Percentiles rank a stretch among this genome's conserved stretches.
Conservation (phyloP, 2,888 invertebrate genomes). For the Salpingus planirostris region DNA sequence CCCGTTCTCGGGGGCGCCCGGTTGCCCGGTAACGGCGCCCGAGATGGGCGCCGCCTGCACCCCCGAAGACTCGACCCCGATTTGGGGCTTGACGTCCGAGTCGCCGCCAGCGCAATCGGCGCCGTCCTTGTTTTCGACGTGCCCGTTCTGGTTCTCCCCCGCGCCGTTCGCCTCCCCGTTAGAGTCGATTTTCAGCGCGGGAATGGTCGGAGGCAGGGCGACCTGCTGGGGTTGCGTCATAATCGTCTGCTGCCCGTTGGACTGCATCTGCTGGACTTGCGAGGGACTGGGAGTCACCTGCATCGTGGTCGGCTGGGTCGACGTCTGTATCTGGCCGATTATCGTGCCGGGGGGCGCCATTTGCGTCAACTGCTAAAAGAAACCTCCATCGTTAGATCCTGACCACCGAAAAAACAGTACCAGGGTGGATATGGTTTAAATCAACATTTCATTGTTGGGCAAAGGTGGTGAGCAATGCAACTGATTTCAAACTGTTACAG, state of each 20-base stretch:
- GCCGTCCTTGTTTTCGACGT: conserved; percentile 3
- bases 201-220: conserved; percentile 32
- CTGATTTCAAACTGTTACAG: too few species aligned
- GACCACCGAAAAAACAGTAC: too few species aligned
- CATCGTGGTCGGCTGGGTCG: conserved; percentile 29
- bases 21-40: neutral
- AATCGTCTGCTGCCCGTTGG: conserved; percentile 25
- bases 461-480: too few species aligned
- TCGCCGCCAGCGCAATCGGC: conserved; percentile 3
- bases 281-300: conserved; percentile 32
- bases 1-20: conserved; percentile 25
- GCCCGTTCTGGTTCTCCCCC: conserved; percentile 7
- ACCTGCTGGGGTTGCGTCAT: conserved; percentile 33
- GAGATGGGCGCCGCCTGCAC: conserved; percentile 3
- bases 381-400: too few species aligned
- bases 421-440: too few species aligned
- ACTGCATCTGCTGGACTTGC: conserved; percentile 32
- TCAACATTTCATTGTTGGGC: too few species aligned
- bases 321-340: conserved; percentile 39
- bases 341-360: conserved; percentile 46
- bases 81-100: conserved; percentile 1
- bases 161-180: conserved; percentile 6
- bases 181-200: conserved; percentile 19
- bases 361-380: too few species aligned
- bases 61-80: too few species aligned